Conservation (phyloP, 2,888 invertebrate species). For the Ganaspis brasiliensis region DNA sequence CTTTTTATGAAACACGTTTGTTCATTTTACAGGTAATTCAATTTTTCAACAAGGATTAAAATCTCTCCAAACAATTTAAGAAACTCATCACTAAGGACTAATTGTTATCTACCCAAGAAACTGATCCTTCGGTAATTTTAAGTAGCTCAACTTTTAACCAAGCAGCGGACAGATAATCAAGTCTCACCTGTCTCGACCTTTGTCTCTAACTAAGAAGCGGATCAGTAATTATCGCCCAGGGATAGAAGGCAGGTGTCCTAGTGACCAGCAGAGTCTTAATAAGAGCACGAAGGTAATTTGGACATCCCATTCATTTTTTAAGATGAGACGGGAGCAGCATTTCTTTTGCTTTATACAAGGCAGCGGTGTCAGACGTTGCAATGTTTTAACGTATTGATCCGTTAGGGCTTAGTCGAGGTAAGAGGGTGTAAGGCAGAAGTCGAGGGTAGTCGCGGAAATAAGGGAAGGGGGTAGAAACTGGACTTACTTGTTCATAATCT, state of each 20-base stretch:
- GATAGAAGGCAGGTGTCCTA: too few relatives aligned
- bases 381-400: constrained; percentile 80
- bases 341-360: constrained; percentile 67
- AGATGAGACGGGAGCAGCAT: constrained; percentile 51
- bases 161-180: neutral
- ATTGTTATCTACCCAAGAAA: constrained; percentile 8
- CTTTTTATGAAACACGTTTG: too few relatives aligned
- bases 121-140: constrained; percentile 14
- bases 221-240: constrained; percentile 23
- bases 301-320: constrained; percentile 45
- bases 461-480: constrained; percentile 72
- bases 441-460: constrained; percentile 63
- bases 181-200: constrained; percentile 32
- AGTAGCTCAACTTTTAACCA: constrained; percentile 15
- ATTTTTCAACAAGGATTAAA: too few relatives aligned
- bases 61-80: too few relatives aligned
- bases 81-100: neutral
- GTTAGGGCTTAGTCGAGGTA: constrained; percentile 73
- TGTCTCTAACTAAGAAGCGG: constrained; percentile 5
- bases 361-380: constrained; percentile 75
- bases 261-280: neutral
- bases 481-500: constrained; percentile 79
- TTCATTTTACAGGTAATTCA: too few relatives aligned
- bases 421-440: constrained; percentile 67
- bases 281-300: constrained; percentile 44